A percentile compares a stretch with the other conserved stretches of the same genome.
Evolutionary conservation across 2,888 invertebrate genomes (phyloP).

Genomic region (Exephanes ischioxanthus): DNA sequence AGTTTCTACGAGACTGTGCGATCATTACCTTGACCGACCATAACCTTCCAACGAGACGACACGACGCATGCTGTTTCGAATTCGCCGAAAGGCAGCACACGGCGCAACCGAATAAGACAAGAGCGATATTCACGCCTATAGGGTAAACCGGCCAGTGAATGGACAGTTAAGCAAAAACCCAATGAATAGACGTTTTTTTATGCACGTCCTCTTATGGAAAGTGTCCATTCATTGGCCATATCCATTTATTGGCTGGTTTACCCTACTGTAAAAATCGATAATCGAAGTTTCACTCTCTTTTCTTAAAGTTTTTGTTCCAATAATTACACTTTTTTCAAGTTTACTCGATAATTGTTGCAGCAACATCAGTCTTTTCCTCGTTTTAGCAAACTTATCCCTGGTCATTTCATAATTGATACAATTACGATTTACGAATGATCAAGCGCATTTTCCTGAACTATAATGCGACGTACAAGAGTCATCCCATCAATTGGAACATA

Average conservation of each 20-base stretch:
- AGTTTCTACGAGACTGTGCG: conserved; percentile 3
- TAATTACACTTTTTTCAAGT: not conserved
- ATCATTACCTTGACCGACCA: conserved; percentile 8
- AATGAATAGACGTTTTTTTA: too few species aligned
- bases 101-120: not conserved
- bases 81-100: not conserved
- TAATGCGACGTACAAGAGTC: not conserved
- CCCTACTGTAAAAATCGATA: not conserved
- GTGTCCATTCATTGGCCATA: too few species aligned
- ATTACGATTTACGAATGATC: not conserved
- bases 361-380: not conserved
- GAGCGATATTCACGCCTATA: not conserved
- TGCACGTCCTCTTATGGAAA: too few species aligned
- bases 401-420: too few species aligned
- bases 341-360: not conserved
- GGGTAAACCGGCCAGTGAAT: too few species aligned
- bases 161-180: too few species aligned
- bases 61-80: conserved; percentile 10
- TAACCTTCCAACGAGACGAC: conserved; percentile 36
- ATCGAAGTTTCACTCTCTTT: not conserved
- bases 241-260: too few species aligned
- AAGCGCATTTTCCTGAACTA: not conserved
- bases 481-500: not conserved
- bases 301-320: not conserved
- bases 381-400: too few species aligned